phyloP scores from a whole-genome alignment of 2,888 invertebrate genomes.

The Eupithecia dodoneata region DNA sequence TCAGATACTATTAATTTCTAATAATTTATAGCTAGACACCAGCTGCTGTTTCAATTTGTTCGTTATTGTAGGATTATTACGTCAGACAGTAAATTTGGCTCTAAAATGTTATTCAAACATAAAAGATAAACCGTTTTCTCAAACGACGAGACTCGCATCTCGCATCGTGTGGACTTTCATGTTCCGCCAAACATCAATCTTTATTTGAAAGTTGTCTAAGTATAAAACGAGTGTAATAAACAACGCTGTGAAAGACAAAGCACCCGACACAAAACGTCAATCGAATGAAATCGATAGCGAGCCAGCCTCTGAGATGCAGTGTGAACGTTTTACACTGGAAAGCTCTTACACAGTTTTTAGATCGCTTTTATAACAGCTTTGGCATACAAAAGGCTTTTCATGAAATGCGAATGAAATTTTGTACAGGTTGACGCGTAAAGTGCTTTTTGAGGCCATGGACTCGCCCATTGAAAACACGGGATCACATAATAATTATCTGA shows the following conservation, averaged over 20 bases:
- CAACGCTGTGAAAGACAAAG: conserved; percentile 40
- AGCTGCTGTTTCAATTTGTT: conserved; percentile 29
- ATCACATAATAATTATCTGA: not conserved
- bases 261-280: conserved; percentile 42
- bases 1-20: conserved; percentile 28
- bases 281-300: conserved; percentile 43
- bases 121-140: conserved; percentile 34
- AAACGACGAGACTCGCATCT: conserved; percentile 30
- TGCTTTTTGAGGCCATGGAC: not conserved
- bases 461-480: not conserved
- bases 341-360: conserved; percentile 38
- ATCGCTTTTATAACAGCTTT: conserved; percentile 35
- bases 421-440: conserved; percentile 21
- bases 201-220: conserved; percentile 47
- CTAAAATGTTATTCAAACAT: conserved; percentile 35
- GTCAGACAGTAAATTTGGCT: conserved; percentile 25
- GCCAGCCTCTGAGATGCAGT: conserved; percentile 35
- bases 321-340: conserved; percentile 38
- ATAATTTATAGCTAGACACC: conserved; percentile 24
- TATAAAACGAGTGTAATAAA: conserved; percentile 47
- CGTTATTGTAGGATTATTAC: conserved; percentile 22
- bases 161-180: conserved; percentile 42
- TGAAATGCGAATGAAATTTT: conserved; percentile 24
- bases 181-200: conserved; percentile 46
- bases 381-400: conserved; percentile 30